Percentiles rank a stretch among this genome's conserved stretches.
These are phyloP conservation scores for Morpho deidamia DNA, from an alignment of 2,888 invertebrate genomes.

Conservation along the genomic window DNA sequence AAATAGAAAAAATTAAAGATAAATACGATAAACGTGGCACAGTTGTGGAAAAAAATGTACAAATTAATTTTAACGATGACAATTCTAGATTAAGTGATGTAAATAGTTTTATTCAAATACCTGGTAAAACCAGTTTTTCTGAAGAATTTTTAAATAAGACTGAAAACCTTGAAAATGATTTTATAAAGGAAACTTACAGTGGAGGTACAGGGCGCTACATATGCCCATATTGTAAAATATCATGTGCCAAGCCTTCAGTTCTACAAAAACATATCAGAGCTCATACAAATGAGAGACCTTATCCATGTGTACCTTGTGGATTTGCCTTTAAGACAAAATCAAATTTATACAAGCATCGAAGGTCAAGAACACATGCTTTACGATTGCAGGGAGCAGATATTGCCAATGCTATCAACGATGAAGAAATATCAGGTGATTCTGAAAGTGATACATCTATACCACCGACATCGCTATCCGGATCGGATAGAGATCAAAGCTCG, in stretches of 20 bases:
- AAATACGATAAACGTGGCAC: slow-evolving; percentile 43
- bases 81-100: slow-evolving; percentile 68
- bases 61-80: slow-evolving; percentile 73
- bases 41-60: slow-evolving; percentile 69
- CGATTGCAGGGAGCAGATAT: slow-evolving; percentile 80
- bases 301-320: slow-evolving; percentile 92
- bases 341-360: slow-evolving; percentile 93
- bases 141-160: slow-evolving; percentile 77
- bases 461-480: slow-evolving; percentile 57
- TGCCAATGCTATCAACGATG: slow-evolving; percentile 73
- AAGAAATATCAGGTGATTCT: slow-evolving; percentile 77
- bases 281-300: slow-evolving; percentile 95
- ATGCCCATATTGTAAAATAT: slow-evolving; percentile 92
- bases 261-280: slow-evolving; percentile 95
- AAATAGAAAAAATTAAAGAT: slow-evolving; percentile 66
- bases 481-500: slow-evolving; percentile 36
- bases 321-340: slow-evolving; percentile 97
- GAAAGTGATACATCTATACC: slow-evolving; percentile 78
- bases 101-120: slow-evolving; percentile 68
- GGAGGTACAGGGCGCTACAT: slow-evolving; percentile 83
- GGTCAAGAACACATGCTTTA: slow-evolving; percentile 85
- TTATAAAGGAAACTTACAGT: slow-evolving; percentile 67
- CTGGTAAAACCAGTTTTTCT: slow-evolving; percentile 76
- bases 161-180: slow-evolving; percentile 74
- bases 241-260: slow-evolving; percentile 95